Evolutionary conservation across 1,140 invertebrate species (phyloP).

Genomic region (Nasonia longicornis): DNA sequence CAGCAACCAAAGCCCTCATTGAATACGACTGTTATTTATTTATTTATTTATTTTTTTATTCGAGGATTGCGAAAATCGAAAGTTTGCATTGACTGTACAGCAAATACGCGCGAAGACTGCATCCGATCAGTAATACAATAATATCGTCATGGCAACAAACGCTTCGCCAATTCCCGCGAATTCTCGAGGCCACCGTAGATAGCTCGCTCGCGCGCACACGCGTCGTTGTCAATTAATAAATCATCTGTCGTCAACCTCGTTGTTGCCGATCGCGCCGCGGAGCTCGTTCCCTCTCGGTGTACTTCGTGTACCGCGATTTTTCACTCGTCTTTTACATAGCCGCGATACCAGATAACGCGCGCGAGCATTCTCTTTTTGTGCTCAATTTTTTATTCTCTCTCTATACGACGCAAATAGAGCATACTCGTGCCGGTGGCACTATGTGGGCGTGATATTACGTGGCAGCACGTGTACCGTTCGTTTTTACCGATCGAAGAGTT

Average conservation of each 20-base stretch:
- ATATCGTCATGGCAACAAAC: not conserved
- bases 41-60: too few relatives aligned
- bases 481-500: too few relatives aligned
- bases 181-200: not conserved
- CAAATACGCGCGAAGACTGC: too few relatives aligned
- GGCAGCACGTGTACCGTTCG: too few relatives aligned
- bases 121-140: not conserved
- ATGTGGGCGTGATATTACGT: too few relatives aligned
- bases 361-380: not conserved
- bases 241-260: conserved; percentile 41
- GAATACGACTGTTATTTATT: too few relatives aligned
- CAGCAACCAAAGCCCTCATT: too few relatives aligned
- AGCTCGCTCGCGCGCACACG: not conserved
- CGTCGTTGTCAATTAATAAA: conserved; percentile 43
- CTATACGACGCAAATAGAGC: not conserved
- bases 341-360: conserved; percentile 12
- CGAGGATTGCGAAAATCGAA: too few relatives aligned
- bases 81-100: too few relatives aligned
- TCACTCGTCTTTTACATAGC: not conserved
- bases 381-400: not conserved
- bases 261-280: not conserved
- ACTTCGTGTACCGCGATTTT: not conserved
- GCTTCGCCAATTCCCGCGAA: not conserved
- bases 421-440: not conserved
- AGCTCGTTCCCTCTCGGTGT: not conserved